phyloP scores from a whole-genome alignment of 2,888 invertebrate species.

The Enoplolaimus lenunculus region DNA sequence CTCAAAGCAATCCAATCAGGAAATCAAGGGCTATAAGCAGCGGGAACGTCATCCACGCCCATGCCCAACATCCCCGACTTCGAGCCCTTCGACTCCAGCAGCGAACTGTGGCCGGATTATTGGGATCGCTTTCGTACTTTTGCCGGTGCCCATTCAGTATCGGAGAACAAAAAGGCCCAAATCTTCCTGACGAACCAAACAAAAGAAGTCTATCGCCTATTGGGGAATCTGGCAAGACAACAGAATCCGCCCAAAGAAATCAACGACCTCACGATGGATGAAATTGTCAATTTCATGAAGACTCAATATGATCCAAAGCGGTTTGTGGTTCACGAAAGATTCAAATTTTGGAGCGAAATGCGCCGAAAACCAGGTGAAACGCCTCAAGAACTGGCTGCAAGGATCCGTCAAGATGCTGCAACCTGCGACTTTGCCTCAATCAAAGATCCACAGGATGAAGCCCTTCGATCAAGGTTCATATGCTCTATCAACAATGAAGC shows the following conservation, averaged over 20 bases:
- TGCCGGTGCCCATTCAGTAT: slow-evolving; percentile 16
- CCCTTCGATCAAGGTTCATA: slow-evolving; percentile 26
- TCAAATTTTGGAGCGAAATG: slow-evolving; percentile 26
- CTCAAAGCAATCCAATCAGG: background rate
- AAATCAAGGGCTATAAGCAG: background rate
- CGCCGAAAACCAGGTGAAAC: slow-evolving; percentile 26
- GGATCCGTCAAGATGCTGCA: slow-evolving; percentile 26
- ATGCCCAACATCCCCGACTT: slow-evolving; percentile 12
- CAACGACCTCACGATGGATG: slow-evolving; percentile 11
- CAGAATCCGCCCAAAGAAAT: slow-evolving; percentile 4
- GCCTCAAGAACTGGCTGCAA: slow-evolving; percentile 25
- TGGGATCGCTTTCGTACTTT: slow-evolving; percentile 17
- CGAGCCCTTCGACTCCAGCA: slow-evolving; percentile 22
- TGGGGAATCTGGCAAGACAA: slow-evolving; percentile 4
- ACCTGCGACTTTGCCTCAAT: slow-evolving; percentile 26
- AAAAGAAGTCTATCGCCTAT: slow-evolving; percentile 23
- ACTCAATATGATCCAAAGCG: slow-evolving; percentile 23
- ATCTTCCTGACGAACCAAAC: slow-evolving; percentile 17
- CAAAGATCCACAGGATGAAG: slow-evolving; percentile 26
- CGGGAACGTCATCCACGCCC: slow-evolving; percentile 1
- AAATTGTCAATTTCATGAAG: slow-evolving; percentile 10
- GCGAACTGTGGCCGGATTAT: slow-evolving; percentile 16
- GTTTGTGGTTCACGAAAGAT: slow-evolving; percentile 25
- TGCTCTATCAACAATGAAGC: slow-evolving; percentile 25
- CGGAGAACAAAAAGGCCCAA: slow-evolving; percentile 15